Percentiles rank a stretch among this genome's conserved stretches.
These are phyloP conservation scores for Melanocharis versteri DNA, from an alignment of 2,113 vertebrate species.

Conservation along the genomic window DNA sequence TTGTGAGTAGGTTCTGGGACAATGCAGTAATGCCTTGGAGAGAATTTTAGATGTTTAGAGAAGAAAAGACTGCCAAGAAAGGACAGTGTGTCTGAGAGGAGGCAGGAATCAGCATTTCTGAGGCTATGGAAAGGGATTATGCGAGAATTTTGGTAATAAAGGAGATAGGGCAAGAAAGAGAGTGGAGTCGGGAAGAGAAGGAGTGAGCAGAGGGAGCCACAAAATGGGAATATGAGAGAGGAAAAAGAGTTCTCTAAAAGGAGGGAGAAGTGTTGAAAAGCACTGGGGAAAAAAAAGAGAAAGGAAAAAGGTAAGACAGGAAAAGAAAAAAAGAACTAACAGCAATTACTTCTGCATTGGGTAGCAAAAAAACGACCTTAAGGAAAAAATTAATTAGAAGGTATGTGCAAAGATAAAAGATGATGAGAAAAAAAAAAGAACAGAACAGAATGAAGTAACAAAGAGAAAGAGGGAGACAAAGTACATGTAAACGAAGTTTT, in stretches of 20 bases:
- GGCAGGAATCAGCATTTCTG: neutral
- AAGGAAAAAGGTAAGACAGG: neutral
- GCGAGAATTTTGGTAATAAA: neutral
- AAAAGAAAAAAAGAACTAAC: neutral
- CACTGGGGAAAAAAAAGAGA: neutral
- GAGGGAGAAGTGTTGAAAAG: neutral
- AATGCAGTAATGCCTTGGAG: neutral
- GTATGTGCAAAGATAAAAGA: neutral
- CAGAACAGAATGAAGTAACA: neutral
- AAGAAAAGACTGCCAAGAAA: neutral
- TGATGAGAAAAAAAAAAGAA: neutral
- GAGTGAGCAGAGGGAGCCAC: neutral
- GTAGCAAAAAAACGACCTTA: neutral
- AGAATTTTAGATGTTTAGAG: neutral
- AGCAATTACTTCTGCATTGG: neutral
- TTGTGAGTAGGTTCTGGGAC: neutral
- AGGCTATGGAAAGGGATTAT: neutral
- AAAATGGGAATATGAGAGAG: neutral
- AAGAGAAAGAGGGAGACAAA: conserved; percentile 63
- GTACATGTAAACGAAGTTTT: conserved; percentile 15
- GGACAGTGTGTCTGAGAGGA: neutral
- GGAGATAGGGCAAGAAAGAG: neutral
- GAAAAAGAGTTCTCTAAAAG: neutral
- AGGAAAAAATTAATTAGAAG: neutral
- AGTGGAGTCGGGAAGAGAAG: neutral